A percentile compares a stretch with the other conserved stretches of the same genome.
phyloP scores from a whole-genome alignment of 30 jellyfish, hydroid and myxozoan species.

The Aurelia coerulea region DNA sequence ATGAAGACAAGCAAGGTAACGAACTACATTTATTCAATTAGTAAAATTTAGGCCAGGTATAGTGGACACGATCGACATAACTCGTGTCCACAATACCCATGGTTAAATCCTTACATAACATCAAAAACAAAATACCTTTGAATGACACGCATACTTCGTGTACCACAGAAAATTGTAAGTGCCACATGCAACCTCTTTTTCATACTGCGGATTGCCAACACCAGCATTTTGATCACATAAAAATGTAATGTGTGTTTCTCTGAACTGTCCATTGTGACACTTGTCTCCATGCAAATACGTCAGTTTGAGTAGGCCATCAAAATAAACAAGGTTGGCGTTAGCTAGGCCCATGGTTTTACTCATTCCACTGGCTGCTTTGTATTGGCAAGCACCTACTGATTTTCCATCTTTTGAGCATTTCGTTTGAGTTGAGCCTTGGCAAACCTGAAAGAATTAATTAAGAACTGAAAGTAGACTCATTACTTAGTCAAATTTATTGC shows the following conservation, averaged over 20 bases:
- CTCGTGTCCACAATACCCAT: too few relatives aligned
- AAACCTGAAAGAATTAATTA: slow-evolving; percentile 26
- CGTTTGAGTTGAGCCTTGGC: slow-evolving; percentile 74
- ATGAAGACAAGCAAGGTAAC: too few relatives aligned
- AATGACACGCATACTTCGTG: slow-evolving; percentile 77
- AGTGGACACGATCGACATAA: too few relatives aligned
- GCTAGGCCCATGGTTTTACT: slow-evolving; percentile 56
- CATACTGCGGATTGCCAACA: slow-evolving; percentile 85
- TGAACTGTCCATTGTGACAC: slow-evolving; percentile 53
- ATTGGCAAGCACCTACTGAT: slow-evolving; percentile 77
- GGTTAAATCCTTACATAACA: too few relatives aligned
- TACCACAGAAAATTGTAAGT: slow-evolving; percentile 77
- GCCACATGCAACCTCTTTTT: slow-evolving; percentile 84
- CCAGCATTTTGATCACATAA: slow-evolving; percentile 76
- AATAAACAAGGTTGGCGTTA: slow-evolving; percentile 52
- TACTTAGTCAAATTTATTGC: too few relatives aligned
- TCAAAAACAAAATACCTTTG: slow-evolving; percentile 56
- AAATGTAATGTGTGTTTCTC: slow-evolving; percentile 73
- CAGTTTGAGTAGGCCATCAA: slow-evolving; percentile 77
- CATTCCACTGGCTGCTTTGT: slow-evolving; percentile 26
- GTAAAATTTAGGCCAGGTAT: too few relatives aligned
- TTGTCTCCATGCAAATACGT: slow-evolving; percentile 76
- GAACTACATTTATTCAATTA: too few relatives aligned
- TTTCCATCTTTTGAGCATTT: slow-evolving; percentile 50
- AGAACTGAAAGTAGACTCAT: too few relatives aligned